Conservation (phyloP, 2,888 invertebrate species). For the Macrophya alboannulata region DNA sequence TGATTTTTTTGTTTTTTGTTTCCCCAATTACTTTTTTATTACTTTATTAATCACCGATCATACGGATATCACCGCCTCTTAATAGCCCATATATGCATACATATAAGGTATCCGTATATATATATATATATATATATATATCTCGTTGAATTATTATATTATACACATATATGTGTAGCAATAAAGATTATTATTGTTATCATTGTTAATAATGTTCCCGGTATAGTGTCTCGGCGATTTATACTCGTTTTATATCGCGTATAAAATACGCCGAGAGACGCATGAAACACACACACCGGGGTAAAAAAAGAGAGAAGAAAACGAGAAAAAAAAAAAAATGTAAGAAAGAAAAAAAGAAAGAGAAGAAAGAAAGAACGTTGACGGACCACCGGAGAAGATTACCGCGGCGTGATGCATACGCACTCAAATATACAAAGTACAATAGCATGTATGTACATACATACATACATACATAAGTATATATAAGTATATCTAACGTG, state of each 20-base stretch:
- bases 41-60: too few species aligned
- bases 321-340: neutral
- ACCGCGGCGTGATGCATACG: conserved; percentile 8
- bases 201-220: too few species aligned
- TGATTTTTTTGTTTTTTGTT: too few species aligned
- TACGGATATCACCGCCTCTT: too few species aligned
- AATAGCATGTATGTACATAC: neutral
- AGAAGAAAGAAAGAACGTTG: neutral
- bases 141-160: too few species aligned
- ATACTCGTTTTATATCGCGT: neutral
- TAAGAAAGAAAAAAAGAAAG: neutral
- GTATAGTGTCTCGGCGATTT: neutral
- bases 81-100: too few species aligned
- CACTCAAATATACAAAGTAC: conserved; percentile 1
- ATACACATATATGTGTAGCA: too few species aligned
- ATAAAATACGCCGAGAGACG: neutral
- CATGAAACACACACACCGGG: neutral
- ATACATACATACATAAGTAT: neutral
- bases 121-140: too few species aligned
- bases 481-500: too few species aligned
- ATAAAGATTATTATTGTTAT: too few species aligned
- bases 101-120: too few species aligned
- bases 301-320: neutral
- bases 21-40: too few species aligned
- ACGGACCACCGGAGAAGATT: conserved; percentile 18